Percentiles rank a stretch among this genome's conserved stretches.
phyloP scores from a whole-genome alignment of 2,888 invertebrate species.

The Apodemia duryi region DNA sequence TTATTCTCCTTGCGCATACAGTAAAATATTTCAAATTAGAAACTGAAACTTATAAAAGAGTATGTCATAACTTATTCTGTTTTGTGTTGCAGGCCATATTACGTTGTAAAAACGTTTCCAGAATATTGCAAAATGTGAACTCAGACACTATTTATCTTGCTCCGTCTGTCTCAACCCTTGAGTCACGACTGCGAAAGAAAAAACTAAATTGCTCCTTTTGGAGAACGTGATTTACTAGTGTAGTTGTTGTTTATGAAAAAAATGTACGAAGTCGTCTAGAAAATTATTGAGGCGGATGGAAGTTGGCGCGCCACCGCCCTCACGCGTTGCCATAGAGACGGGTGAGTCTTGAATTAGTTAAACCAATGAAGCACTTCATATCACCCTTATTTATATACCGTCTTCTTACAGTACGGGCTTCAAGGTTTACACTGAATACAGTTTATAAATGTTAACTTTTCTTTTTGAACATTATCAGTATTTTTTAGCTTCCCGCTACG shows the following conservation, averaged over 20 bases:
- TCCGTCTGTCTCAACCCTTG: conserved; percentile 22
- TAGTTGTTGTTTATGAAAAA: conserved; percentile 21
- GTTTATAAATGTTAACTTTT: too few species aligned
- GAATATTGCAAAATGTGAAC: conserved; percentile 16
- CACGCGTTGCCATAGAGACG: conserved; percentile 57
- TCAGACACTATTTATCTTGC: conserved; percentile 22
- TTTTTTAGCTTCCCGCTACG: too few species aligned
- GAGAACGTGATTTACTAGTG: conserved; percentile 21
- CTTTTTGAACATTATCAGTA: too few species aligned
- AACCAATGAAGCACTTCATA: conserved; percentile 49
- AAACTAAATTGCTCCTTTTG: conserved; percentile 21
- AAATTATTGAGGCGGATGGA: conserved; percentile 14
- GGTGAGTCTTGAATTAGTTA: conserved; percentile 60
- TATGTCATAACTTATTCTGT: background rate
- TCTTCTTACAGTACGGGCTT: conserved; percentile 23
- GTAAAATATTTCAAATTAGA: background rate
- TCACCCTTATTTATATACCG: conserved; percentile 41
- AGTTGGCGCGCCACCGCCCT: conserved; percentile 44
- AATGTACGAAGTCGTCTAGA: conserved; percentile 17
- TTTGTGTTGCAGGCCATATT: background rate
- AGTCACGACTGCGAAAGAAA: conserved; percentile 21
- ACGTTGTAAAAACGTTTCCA: conserved; percentile 15
- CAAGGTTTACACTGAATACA: background rate
- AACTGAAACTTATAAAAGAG: background rate
- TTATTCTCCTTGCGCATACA: background rate